phyloP scores from a whole-genome alignment of 2,797 vertebrate species.

The Gadopsis bispinosus region DNA sequence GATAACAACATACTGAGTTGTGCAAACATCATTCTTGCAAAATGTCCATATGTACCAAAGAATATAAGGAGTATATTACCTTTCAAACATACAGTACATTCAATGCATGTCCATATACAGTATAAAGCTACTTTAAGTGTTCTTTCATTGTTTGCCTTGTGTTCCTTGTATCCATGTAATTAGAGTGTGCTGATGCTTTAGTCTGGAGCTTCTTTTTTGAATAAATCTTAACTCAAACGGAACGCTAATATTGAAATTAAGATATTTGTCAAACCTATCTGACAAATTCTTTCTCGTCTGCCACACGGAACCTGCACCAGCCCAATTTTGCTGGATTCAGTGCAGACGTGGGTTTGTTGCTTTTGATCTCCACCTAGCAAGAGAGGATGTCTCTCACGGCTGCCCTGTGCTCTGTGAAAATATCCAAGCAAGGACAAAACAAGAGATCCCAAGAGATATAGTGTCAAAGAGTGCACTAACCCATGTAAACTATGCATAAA shows the following conservation, averaged over 20 bases:
- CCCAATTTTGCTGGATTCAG: background rate
- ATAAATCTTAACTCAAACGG: background rate
- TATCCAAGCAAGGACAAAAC: conserved; percentile 29
- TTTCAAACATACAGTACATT: background rate
- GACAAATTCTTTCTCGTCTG: background rate
- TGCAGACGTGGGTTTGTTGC: conserved; percentile 10
- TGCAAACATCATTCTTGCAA: background rate
- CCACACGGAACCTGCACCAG: background rate
- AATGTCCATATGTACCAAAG: background rate
- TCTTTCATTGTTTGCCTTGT: background rate
- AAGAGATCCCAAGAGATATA: conserved; percentile 22
- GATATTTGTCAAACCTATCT: background rate
- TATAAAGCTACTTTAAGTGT: background rate
- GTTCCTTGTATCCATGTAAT: background rate
- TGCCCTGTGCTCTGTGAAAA: conserved; percentile 26
- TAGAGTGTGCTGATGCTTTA: background rate
- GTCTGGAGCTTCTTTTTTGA: background rate
- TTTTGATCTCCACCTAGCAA: conserved; percentile 17
- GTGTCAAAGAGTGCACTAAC: conserved; percentile 33
- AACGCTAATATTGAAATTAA: conserved; percentile 1
- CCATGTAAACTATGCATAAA: conserved; percentile 41
- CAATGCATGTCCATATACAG: background rate
- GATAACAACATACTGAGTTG: background rate
- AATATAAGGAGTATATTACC: background rate
- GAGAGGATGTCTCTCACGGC: conserved; percentile 24